Evolutionary conservation across 2,797 vertebrate genomes (phyloP).

Genomic region (Apodemus agrarius): DNA sequence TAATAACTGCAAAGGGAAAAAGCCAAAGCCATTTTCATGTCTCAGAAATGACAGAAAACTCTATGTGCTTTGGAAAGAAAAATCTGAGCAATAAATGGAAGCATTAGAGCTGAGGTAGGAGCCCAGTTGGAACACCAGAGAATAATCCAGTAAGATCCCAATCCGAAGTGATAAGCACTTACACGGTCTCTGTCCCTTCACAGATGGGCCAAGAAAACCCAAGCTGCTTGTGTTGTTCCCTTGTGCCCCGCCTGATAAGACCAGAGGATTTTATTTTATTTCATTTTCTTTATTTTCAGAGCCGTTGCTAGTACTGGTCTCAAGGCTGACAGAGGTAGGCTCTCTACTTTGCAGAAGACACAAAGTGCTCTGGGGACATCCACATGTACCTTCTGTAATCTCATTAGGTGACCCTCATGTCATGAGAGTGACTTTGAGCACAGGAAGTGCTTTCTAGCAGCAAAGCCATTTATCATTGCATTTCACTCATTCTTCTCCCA

Average conservation of each 20-base stretch:
- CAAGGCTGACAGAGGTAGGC: background rate
- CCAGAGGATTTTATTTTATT: background rate
- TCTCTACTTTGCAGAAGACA: background rate
- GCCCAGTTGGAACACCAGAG: slow-evolving; percentile 16
- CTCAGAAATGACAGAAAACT: slow-evolving; percentile 60
- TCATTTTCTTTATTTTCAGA: background rate
- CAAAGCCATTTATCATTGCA: background rate
- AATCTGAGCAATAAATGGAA: slow-evolving; percentile 13
- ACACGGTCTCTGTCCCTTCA: slow-evolving; percentile 36
- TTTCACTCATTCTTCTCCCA: background rate
- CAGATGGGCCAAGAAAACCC: background rate
- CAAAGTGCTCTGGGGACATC: background rate
- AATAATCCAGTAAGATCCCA: background rate
- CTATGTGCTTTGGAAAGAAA: slow-evolving; percentile 51
- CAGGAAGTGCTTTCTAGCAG: background rate
- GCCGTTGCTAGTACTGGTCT: background rate
- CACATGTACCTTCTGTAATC: background rate
- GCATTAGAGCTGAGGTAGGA: background rate
- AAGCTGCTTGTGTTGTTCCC: background rate
- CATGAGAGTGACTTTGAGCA: background rate
- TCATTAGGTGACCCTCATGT: background rate
- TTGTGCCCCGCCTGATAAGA: background rate
- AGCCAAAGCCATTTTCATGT: slow-evolving; percentile 23
- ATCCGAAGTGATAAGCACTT: background rate
- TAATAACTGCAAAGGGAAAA: slow-evolving; percentile 68